phyloP scores from a whole-genome alignment of 2,888 invertebrate species.

The Lordiphosa fenestrarum region DNA sequence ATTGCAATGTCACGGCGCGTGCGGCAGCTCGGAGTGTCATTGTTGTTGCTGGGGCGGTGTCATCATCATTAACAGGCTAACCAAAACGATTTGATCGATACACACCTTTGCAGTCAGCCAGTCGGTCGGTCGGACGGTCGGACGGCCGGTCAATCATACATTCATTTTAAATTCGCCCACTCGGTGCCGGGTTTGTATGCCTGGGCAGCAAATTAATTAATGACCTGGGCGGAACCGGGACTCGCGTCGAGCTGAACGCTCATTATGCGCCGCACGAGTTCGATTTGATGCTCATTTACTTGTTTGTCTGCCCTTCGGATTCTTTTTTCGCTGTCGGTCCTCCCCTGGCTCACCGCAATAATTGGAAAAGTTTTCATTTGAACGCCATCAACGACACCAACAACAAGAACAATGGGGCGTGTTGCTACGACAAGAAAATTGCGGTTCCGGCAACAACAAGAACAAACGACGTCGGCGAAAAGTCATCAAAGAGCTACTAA shows the following conservation, averaged over 20 bases:
- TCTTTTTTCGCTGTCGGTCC: slow-evolving; percentile 36
- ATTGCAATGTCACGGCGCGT: slow-evolving; percentile 55
- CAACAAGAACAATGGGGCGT: slow-evolving; percentile 72
- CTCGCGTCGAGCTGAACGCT: slow-evolving; percentile 30
- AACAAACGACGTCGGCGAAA: slow-evolving; percentile 40
- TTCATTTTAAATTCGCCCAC: slow-evolving; percentile 10
- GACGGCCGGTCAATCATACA: slow-evolving; percentile 40
- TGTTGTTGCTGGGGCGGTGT: slow-evolving; percentile 27
- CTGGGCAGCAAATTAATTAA: slow-evolving; percentile 61
- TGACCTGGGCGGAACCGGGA: slow-evolving; percentile 40
- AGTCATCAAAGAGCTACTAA: slow-evolving; percentile 76
- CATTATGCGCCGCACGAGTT: slow-evolving; percentile 72
- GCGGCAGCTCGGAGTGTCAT: slow-evolving; percentile 56
- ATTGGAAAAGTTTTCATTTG: slow-evolving; percentile 79
- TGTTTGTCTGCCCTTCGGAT: slow-evolving; percentile 66
- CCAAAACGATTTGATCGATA: slow-evolving; percentile 59
- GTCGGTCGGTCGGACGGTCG: slow-evolving; percentile 40
- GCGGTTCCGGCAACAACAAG: slow-evolving; percentile 43
- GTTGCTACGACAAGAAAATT: slow-evolving; percentile 55
- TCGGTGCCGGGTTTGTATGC: too few relatives aligned
- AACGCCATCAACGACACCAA: slow-evolving; percentile 71
- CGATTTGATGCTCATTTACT: slow-evolving; percentile 75
- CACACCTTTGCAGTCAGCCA: slow-evolving; percentile 48
- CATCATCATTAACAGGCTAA: slow-evolving; percentile 64
- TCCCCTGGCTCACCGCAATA: slow-evolving; percentile 67